These are phyloP conservation scores for Anastatus disparis DNA, from an alignment of 1,140 invertebrate species.

Conservation along the genomic window DNA sequence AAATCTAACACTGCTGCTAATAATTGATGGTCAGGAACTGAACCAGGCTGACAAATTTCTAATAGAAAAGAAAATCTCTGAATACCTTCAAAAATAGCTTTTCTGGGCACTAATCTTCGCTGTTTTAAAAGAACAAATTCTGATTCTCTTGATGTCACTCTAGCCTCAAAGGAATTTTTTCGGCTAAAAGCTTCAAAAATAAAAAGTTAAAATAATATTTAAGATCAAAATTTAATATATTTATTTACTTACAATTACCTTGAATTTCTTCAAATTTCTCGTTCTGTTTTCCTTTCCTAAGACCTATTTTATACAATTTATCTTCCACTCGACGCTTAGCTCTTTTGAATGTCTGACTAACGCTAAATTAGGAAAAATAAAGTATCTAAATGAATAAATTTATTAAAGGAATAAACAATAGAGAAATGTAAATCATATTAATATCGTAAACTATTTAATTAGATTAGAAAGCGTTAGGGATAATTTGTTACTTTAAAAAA, in stretches of 20 bases:
- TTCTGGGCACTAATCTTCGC: slow-evolving; percentile 79
- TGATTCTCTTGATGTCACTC: slow-evolving; percentile 81
- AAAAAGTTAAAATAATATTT: slow-evolving; percentile 8
- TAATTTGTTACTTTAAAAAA: too few relatives aligned
- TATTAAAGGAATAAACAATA: too few relatives aligned
- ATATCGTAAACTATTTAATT: too few relatives aligned
- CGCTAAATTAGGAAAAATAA: too few relatives aligned
- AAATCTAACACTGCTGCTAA: slow-evolving; percentile 95
- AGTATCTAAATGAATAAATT: too few relatives aligned
- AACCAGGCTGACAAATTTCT: slow-evolving; percentile 94
- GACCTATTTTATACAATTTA: slow-evolving; percentile 82
- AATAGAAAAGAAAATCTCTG: slow-evolving; percentile 87
- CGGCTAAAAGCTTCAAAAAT: slow-evolving; percentile 88
- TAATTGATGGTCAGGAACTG: slow-evolving; percentile 93
- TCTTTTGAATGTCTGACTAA: slow-evolving; percentile 76
- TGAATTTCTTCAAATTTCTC: slow-evolving; percentile 86
- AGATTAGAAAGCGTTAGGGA: too few relatives aligned
- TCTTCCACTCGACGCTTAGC: slow-evolving; percentile 87
- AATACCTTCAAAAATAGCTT: slow-evolving; percentile 83
- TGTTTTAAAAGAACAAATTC: slow-evolving; percentile 90
- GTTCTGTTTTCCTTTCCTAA: slow-evolving; percentile 82
- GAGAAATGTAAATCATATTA: too few relatives aligned
- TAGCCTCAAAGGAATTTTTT: slow-evolving; percentile 83
- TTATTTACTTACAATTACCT: slow-evolving; percentile 74
- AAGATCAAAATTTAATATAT: too few relatives aligned